A percentile compares a stretch with the other conserved stretches of the same genome.
phyloP scores from a whole-genome alignment of 2,113 vertebrate genomes.

The Amblyornis subalaris region DNA sequence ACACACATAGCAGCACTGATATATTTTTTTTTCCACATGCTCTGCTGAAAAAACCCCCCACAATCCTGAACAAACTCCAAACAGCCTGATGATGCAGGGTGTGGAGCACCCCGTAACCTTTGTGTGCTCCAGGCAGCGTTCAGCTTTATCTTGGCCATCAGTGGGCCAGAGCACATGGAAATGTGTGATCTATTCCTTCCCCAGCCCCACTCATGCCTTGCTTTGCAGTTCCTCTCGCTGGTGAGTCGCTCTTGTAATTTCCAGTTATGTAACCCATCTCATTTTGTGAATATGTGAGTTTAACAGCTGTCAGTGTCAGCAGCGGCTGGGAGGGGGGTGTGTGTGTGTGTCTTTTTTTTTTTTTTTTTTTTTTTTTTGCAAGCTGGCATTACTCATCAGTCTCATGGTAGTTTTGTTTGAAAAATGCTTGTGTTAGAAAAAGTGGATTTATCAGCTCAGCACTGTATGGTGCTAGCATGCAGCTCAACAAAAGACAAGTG shows the following conservation, averaged over 20 bases:
- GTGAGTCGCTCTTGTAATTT: constrained; percentile 38
- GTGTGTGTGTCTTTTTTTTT: not conserved
- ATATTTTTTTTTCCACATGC: not conserved
- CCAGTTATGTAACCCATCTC: constrained; percentile 34
- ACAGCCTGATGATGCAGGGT: not conserved
- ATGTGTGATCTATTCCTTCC: not conserved
- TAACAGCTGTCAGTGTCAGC: constrained; percentile 57
- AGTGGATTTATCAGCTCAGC: constrained; percentile 86
- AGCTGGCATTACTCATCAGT: constrained; percentile 80
- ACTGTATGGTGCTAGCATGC: constrained; percentile 81
- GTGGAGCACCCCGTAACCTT: not conserved
- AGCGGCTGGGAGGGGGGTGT: not conserved
- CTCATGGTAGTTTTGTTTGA: constrained; percentile 82
- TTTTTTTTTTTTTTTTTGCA: constrained; percentile 71
- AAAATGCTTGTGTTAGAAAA: constrained; percentile 86
- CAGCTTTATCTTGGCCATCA: not conserved
- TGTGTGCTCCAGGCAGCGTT: not conserved
- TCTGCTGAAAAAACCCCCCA: not conserved
- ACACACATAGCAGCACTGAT: not conserved
- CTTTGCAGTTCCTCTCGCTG: not conserved
- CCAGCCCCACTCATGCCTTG: not conserved
- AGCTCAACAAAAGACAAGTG: constrained; percentile 80
- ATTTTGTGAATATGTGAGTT: constrained; percentile 48
- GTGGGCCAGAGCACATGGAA: not conserved
- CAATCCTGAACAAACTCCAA: not conserved